Base-by-base conservation (phyloP, 2,797 vertebrate genomes). In the Gorsachius magnificus region DNA sequence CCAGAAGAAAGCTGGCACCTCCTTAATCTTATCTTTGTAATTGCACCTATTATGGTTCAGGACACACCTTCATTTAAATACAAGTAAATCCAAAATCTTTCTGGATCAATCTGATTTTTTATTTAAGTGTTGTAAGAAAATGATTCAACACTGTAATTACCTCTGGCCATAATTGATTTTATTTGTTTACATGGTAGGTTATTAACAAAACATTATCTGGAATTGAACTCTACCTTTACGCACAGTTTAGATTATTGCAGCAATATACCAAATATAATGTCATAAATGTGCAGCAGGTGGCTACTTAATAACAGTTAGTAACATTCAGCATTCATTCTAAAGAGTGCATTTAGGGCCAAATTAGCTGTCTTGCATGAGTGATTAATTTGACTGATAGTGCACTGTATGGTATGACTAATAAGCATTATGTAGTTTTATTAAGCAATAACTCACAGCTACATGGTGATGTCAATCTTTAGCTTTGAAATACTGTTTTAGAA, bases 1-100 rank as follows among this genome's bases (percentile, higher is more conserved):
- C 2, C 63, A 93, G 35, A 64, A 75, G 71, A 95, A 84, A 87
- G n/a, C 84, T 83, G 78, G 51, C 75, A 92, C 78, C 83, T 83
- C 78, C 95, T 81, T 89, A 92, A 85, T 77, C 71, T 96, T 96
- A 95, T 95, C 90, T 95, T 66, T 77, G 45, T 80, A 91, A 94
- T 80, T 92, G 54, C 60, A 83, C 17, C 38, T 89, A 92, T 94
- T 83, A 82, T 4, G 6, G 71, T 53, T 89, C 35, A 80, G 78
- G 92, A 87, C 75, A 93, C 88, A 61, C 93, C 94, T 71, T 89
- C 36, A 72, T 74, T 86, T 92, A 85, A 95, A 95, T 82, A 87
- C 17, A 85, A 81, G 14, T 74, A 28, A 93, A 74, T 63, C 79
- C 35, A 64, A 90, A 85, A 93, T 91, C 91, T 88, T 63, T 86